Evolutionary conservation across 2,888 invertebrate species (phyloP).

Genomic region (Tridacna crocea): DNA sequence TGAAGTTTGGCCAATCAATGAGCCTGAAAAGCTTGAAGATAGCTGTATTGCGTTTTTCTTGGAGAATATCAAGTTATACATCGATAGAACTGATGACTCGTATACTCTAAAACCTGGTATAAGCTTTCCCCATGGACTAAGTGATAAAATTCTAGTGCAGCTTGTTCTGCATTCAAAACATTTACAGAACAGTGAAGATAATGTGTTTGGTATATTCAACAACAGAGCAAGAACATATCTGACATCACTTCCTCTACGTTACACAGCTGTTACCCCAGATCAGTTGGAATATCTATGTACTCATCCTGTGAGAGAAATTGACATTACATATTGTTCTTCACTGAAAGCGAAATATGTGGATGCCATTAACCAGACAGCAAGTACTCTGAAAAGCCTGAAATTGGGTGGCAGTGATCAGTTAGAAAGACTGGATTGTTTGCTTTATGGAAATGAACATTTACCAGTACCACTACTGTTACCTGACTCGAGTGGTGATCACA

Average conservation of each 20-base stretch:
- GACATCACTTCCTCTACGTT: constrained; percentile 66
- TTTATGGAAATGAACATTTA: constrained; percentile 32
- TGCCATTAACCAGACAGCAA: constrained; percentile 84
- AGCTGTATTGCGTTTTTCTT: constrained; percentile 49
- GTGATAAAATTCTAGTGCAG: constrained; percentile 52
- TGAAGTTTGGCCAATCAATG: constrained; percentile 46
- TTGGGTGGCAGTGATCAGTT: constrained; percentile 86
- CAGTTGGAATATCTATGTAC: constrained; percentile 89
- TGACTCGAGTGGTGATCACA: constrained; percentile 23
- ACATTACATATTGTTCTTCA: constrained; percentile 90
- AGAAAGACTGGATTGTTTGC: constrained; percentile 42
- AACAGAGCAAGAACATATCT: constrained; percentile 59
- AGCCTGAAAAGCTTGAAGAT: constrained; percentile 49
- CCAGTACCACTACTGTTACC: constrained; percentile 10
- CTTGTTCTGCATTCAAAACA: constrained; percentile 44
- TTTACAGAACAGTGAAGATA: constrained; percentile 37
- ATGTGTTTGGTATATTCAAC: constrained; percentile 59
- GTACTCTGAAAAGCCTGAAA: constrained; percentile 89
- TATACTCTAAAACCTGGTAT: constrained; percentile 57
- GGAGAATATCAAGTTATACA: constrained; percentile 49
- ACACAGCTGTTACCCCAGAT: constrained; percentile 87
- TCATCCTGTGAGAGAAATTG: constrained; percentile 90
- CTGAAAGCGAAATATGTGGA: constrained; percentile 82
- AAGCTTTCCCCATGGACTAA: constrained; percentile 55
- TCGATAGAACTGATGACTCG: constrained; percentile 53